Evolutionary conservation across 53 echinoderm and acorn worm genomes (phyloP).

Genomic region (Antedon mediterranea): DNA sequence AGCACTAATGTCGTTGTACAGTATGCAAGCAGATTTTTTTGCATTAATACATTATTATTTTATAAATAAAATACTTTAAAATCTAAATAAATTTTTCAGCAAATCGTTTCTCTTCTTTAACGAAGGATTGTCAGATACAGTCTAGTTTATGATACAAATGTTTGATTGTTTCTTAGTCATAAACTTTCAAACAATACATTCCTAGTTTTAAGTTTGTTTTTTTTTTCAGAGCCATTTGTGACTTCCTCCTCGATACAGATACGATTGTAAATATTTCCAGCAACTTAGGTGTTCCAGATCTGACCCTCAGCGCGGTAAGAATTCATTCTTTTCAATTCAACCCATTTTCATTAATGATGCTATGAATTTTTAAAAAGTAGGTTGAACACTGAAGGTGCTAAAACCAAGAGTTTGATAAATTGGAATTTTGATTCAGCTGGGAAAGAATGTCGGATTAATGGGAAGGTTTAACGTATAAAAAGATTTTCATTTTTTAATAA

Average conservation of each 20-base stretch:
- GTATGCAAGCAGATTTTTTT: too few species aligned
- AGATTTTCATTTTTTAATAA: too few species aligned
- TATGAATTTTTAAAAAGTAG: neutral
- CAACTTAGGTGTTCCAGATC: slow-evolving; percentile 54
- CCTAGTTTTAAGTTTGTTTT: neutral
- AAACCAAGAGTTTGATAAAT: neutral
- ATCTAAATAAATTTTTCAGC: neutral
- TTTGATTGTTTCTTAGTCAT: slow-evolving; percentile 11
- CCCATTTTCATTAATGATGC: neutral
- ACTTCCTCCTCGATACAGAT: slow-evolving; percentile 31
- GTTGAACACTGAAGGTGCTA: neutral
- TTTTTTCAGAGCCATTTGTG: slow-evolving; percentile 47
- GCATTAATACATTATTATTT: too few species aligned
- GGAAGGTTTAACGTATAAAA: too few species aligned
- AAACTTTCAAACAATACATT: too few species aligned
- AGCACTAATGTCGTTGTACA: too few species aligned
- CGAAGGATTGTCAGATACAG: neutral
- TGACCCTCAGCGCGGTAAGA: slow-evolving; percentile 64
- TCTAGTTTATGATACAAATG: neutral
- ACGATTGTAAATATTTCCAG: slow-evolving; percentile 40
- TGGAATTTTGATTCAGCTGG: neutral
- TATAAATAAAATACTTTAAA: neutral
- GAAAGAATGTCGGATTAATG: too few species aligned
- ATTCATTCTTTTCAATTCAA: neutral
- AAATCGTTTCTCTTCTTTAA: neutral